phyloP scores from a whole-genome alignment of 2,888 invertebrate genomes.

The Caenorhabditis sp. region DNA sequence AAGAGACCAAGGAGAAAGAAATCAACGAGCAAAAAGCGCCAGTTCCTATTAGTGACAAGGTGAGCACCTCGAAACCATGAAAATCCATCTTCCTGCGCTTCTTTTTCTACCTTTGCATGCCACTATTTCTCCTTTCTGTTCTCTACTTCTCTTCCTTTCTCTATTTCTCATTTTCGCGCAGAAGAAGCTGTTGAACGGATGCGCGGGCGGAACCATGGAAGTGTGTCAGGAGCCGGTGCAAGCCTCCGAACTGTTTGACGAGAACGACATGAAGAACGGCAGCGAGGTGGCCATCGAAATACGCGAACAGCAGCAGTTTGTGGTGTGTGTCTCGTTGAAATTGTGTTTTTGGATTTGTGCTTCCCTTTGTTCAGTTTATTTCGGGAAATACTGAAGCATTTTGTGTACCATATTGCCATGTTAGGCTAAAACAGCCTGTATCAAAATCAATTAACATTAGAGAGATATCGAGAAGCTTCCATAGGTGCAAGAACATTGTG shows the following conservation, averaged over 20 bases:
- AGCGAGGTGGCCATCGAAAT: constrained; percentile 29
- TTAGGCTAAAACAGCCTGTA: no score
- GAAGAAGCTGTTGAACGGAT: no score
- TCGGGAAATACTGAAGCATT: no score
- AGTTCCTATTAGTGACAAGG: no score
- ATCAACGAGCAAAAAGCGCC: no score
- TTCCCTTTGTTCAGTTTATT: not conserved
- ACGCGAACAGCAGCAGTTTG: constrained; percentile 40
- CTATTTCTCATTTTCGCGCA: no score
- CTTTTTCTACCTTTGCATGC: not conserved
- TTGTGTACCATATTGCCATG: no score
- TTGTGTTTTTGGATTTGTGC: not conserved
- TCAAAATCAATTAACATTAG: no score
- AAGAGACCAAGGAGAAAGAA: no score
- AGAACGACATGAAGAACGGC: constrained; percentile 10
- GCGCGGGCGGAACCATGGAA: constrained; percentile 19
- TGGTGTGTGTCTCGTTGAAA: constrained; percentile 27
- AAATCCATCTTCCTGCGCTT: not conserved
- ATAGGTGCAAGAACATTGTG: no score
- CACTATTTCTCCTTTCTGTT: not conserved
- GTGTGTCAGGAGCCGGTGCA: constrained; percentile 32
- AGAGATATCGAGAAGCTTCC: no score
- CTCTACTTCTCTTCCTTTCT: not conserved
- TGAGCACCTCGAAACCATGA: no score
- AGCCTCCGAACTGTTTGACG: constrained; percentile 35